These are phyloP conservation scores for Sebastes trivittatus DNA, from an alignment of 2,797 vertebrate genomes.

Conservation along the genomic window DNA sequence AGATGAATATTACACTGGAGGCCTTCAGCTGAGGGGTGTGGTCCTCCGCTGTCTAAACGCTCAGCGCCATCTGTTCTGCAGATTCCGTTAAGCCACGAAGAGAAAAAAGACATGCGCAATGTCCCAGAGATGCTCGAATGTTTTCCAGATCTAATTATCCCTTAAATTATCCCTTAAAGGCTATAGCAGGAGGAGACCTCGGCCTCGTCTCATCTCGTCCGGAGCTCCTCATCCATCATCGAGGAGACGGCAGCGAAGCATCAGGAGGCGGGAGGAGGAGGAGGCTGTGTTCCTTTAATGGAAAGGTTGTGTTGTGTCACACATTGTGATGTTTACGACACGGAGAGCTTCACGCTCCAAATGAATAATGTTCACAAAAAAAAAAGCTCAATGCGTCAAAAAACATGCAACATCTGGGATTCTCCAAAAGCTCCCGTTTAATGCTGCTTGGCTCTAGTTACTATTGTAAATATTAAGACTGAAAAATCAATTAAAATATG, in stretches of 20 bases:
- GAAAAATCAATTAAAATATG: no score
- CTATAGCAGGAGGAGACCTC: not conserved
- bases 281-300: not conserved
- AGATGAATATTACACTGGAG: not conserved
- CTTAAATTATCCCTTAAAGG: conserved; percentile 28
- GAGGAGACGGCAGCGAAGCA: not conserved
- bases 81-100: not conserved
- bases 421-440: no score
- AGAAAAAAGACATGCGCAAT: conserved; percentile 19
- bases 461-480: no score
- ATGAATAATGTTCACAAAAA: no score
- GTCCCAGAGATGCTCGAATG: conserved; percentile 2
- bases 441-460: no score
- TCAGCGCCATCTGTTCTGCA: not conserved
- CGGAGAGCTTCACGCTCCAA: no score
- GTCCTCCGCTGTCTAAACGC: not conserved
- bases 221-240: conserved; percentile 47
- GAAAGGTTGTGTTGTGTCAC: no score
- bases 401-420: no score
- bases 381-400: no score
- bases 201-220: not conserved
- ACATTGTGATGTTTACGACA: no score
- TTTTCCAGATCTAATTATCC: not conserved
- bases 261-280: not conserved
- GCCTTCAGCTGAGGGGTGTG: not conserved